phyloP scores from a whole-genome alignment of 2,888 invertebrate species.

The Ariolimax columbianus region DNA sequence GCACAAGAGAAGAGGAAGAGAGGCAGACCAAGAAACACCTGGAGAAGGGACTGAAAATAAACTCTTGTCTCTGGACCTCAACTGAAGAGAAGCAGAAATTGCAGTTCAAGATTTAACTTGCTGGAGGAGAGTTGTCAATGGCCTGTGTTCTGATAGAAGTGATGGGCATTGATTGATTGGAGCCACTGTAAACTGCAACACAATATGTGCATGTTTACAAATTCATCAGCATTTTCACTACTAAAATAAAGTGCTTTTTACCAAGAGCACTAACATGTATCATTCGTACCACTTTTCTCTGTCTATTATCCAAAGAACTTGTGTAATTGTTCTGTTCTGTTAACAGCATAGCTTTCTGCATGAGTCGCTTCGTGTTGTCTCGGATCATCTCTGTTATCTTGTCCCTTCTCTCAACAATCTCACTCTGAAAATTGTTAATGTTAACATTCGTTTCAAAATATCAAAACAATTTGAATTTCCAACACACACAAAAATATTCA shows the following conservation, averaged over 20 bases:
- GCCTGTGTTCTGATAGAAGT: too few relatives aligned
- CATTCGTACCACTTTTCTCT: slow-evolving; percentile 75
- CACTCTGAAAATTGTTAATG: slow-evolving; percentile 61
- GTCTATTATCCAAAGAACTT: slow-evolving; percentile 71
- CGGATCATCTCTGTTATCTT: slow-evolving; percentile 71
- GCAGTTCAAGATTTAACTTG: too few relatives aligned
- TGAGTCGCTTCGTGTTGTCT: slow-evolving; percentile 75
- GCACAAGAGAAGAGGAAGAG: too few relatives aligned
- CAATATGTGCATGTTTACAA: too few relatives aligned
- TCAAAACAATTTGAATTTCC: not conserved
- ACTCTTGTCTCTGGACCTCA: too few relatives aligned
- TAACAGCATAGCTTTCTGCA: slow-evolving; percentile 74
- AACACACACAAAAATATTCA: too few relatives aligned
- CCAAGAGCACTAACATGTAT: not conserved
- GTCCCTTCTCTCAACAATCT: slow-evolving; percentile 68
- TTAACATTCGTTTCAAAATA: not conserved
- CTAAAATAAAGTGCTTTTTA: not conserved
- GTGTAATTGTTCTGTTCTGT: slow-evolving; percentile 73
- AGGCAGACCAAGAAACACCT: too few relatives aligned
- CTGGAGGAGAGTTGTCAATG: too few relatives aligned
- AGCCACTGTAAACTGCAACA: too few relatives aligned
- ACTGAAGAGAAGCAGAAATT: too few relatives aligned
- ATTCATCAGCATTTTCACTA: not conserved
- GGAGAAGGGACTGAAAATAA: too few relatives aligned
- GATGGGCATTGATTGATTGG: too few relatives aligned